Percentiles rank a stretch among this genome's conserved stretches.
phyloP scores from a whole-genome alignment of 2,113 vertebrate genomes.

The Tautogolabrus adspersus region DNA sequence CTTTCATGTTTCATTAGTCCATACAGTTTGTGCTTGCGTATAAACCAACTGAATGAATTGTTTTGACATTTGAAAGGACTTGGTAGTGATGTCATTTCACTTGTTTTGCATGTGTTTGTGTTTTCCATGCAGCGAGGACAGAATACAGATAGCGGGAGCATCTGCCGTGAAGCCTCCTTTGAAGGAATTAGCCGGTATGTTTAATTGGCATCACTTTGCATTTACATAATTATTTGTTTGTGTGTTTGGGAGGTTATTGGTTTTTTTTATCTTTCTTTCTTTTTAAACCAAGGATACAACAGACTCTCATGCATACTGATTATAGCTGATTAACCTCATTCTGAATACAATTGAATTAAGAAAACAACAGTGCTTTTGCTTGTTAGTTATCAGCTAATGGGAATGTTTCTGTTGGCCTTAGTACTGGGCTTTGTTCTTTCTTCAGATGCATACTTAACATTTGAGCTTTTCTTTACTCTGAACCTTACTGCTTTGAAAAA shows the following conservation, averaged over 20 bases:
- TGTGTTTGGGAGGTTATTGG: constrained; percentile 27
- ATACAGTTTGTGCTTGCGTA: background rate
- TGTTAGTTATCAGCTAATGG: constrained; percentile 31
- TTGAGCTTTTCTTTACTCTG: background rate
- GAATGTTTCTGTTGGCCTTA: constrained; percentile 11
- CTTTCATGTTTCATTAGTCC: background rate
- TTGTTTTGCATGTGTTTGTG: constrained; percentile 2
- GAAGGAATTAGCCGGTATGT: constrained; percentile 95
- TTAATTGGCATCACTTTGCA: constrained; percentile 59
- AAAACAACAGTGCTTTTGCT: constrained; percentile 14
- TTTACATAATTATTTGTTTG: constrained; percentile 51
- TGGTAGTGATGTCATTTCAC: background rate
- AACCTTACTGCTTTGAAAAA: background rate
- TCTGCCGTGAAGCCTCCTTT: constrained; percentile 92
- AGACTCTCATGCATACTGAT: constrained; percentile 20
- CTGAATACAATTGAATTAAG: constrained; percentile 24
- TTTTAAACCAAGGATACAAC: constrained; percentile 37
- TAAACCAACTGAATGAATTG: background rate
- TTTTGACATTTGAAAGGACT: constrained; percentile 18
- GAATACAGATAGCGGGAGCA: constrained; percentile 92
- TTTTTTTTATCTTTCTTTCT: constrained; percentile 9
- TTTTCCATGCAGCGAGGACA: constrained; percentile 84
- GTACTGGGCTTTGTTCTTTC: constrained; percentile 17
- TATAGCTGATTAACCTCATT: constrained; percentile 50
- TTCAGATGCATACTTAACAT: background rate